Evolutionary conservation across 2,797 vertebrate genomes (phyloP).

Genomic region (Callimico goeldii): DNA sequence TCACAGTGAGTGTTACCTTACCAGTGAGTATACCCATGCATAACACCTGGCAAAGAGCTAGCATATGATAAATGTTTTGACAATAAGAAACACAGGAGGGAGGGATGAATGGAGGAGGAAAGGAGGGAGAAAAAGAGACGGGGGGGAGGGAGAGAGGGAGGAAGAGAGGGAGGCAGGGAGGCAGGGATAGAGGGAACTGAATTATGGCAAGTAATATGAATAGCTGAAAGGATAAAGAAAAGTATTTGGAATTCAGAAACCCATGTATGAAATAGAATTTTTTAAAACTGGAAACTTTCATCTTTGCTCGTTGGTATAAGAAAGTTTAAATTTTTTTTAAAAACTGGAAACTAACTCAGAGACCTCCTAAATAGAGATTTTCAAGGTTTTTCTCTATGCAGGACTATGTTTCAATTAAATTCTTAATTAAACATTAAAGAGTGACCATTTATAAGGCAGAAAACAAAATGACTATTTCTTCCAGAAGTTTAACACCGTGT

Average conservation of each 20-base stretch:
- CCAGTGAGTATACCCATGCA: background rate
- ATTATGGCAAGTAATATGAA: background rate
- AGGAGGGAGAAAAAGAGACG: background rate
- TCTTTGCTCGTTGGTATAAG: background rate
- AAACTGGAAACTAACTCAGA: background rate
- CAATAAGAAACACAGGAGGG: background rate
- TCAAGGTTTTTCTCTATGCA: background rate
- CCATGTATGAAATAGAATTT: background rate
- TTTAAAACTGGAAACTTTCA: background rate
- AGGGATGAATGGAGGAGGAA: too few relatives aligned
- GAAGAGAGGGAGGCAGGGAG: background rate
- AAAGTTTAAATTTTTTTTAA: background rate
- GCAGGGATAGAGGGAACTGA: background rate
- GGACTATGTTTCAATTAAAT: slow-evolving; percentile 9
- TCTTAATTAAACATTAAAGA: background rate
- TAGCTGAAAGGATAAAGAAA: background rate
- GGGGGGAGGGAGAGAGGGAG: background rate
- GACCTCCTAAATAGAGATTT: background rate
- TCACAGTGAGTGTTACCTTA: background rate
- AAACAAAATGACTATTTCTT: background rate
- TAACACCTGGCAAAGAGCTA: background rate
- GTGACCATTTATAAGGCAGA: background rate
- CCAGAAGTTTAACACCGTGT: background rate
- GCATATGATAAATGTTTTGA: background rate
- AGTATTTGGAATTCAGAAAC: background rate